Base-by-base conservation (phyloP, 1,140 invertebrate species). In the Bombus vancouverensis region DNA sequence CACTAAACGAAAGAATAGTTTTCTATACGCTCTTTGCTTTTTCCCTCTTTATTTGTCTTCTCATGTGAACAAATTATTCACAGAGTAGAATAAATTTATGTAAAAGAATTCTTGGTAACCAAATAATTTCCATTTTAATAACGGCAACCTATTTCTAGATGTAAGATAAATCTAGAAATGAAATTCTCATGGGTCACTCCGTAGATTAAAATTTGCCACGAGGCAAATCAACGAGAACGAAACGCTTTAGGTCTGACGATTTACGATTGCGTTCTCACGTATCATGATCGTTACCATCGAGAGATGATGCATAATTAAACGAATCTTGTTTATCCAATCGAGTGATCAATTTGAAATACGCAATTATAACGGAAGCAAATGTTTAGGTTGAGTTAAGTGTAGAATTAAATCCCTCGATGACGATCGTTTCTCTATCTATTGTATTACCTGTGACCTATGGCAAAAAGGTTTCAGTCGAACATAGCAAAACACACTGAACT, bases 241-340 rank as follows among this genome's bases (percentile, higher is more conserved):
- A 28, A n/a, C 22, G 32, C 1, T 32, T n/a, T 71, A 42, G 22
- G 32, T 18, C 9, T 42, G 3, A 9, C 15, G 65, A 34, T 32
- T 9, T 68, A 18, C 32, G 9, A 28, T 80, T 65, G 32, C 44
- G 8, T 71, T 39, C 25, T 53, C 47, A 44, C n/a, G 37, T 73
- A n/a, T 34, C 22, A 15, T 37, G 18, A 39, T n/a, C 32, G 37
- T 81, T 59, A 66, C 13, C 15, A 25, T 37, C 6, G 2, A 62
- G 10, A 32, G 25, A 18, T 22, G 6, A 18, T n/a, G 68, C 53
- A 81, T 81, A 73, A 81, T 81, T 81, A 47, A 81, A 73, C 59
- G 25, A 25, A 18, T 53, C 47, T 59, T 72, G 68, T 72, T 81
- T 73, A 22, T 81, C 12, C 47, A 70, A 59, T 81, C 13, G 44